phyloP scores from a whole-genome alignment of 1,140 invertebrate genomes.

The Drosophila athabasca region DNA sequence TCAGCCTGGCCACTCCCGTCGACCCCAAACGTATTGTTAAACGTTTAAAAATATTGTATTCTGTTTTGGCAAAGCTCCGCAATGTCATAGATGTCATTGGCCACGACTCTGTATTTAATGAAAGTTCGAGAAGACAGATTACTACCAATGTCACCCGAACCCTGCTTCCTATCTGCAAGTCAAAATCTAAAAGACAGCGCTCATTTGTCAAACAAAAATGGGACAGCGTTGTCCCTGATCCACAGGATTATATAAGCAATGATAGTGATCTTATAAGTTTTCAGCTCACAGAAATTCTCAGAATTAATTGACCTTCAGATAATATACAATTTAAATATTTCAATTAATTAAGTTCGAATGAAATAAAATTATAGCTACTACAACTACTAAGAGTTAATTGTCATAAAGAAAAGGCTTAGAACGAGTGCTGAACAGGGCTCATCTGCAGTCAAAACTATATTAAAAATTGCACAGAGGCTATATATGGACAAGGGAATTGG shows the following conservation, averaged over 20 bases:
- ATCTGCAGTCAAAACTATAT: too few relatives aligned
- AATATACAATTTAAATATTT: not conserved
- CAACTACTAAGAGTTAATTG: too few relatives aligned
- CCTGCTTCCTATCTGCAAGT: constrained; percentile 7
- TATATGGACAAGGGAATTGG: too few relatives aligned
- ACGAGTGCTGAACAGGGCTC: too few relatives aligned
- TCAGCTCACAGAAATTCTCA: constrained; percentile 48
- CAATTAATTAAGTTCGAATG: too few relatives aligned
- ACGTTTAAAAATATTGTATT: constrained; percentile 75
- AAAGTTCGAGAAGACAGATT: not conserved
- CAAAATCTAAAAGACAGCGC: constrained; percentile 12
- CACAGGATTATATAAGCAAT: constrained; percentile 2
- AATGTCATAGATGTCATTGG: constrained; percentile 33
- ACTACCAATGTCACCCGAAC: constrained; percentile 9
- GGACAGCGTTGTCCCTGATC: not conserved
- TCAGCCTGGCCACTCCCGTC: constrained; percentile 41
- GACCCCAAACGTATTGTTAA: constrained; percentile 64
- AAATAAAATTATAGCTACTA: too few relatives aligned
- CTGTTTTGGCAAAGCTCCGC: constrained; percentile 62
- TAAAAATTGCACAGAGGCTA: too few relatives aligned
- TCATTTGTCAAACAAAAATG: constrained; percentile 13
- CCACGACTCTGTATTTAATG: not conserved
- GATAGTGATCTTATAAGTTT: constrained; percentile 56
- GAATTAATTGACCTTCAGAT: constrained; percentile 24
- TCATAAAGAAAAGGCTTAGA: too few relatives aligned